Conservation (phyloP, 2,113 vertebrate species). For the Spilogale gracilis region DNA sequence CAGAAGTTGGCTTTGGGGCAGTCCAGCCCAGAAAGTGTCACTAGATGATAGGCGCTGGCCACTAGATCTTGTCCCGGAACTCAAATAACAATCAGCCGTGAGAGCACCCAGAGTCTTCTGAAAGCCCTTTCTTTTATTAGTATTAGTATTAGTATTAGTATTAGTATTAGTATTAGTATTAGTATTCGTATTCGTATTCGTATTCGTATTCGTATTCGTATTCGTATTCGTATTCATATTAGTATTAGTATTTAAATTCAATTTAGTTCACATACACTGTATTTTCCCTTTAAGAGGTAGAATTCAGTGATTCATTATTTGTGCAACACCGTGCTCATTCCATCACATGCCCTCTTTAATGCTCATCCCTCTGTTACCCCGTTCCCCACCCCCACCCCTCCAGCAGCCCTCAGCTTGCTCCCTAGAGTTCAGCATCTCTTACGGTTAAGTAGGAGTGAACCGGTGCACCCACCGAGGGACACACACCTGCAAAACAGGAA, state of each 20-base stretch:
- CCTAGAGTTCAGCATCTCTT: neutral
- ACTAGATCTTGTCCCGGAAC: rapidly evolving
- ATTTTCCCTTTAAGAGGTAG: neutral
- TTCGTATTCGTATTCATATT: neutral
- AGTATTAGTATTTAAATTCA: neutral
- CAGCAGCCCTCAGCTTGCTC: neutral
- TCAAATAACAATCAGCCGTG: rapidly evolving
- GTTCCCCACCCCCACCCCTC: neutral
- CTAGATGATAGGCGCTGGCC: rapidly evolving
- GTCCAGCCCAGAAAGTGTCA: rapidly evolving
- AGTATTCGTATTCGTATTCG: neutral
- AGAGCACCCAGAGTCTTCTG: neutral
- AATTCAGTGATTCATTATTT: neutral
- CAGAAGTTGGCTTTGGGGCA: rapidly evolving
- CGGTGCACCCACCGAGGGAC: rapidly evolving
- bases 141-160: too few relatives aligned
- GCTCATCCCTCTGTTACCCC: neutral
- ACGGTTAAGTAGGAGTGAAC: rapidly evolving
- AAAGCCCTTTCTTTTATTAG: neutral
- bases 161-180: too few relatives aligned
- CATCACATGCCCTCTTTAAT: neutral
- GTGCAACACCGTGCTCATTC: neutral
- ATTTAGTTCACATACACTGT: neutral
- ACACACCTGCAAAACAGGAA: rapidly evolving
- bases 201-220: neutral